These are phyloP conservation scores for Hylaeus anthracinus DNA, from an alignment of 1,140 invertebrate species.

Conservation along the genomic window DNA sequence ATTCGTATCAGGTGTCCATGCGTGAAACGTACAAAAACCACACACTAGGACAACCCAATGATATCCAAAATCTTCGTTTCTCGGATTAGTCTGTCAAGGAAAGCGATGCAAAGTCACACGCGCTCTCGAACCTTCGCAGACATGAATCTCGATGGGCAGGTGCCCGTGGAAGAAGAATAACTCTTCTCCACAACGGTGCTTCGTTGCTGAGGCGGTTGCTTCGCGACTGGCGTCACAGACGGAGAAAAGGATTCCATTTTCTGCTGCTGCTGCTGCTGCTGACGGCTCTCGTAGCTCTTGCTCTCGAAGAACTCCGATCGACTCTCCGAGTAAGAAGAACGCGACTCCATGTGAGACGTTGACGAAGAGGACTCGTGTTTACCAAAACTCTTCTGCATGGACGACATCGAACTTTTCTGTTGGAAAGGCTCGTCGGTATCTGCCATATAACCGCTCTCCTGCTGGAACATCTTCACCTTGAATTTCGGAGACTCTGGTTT, in stretches of 20 bases:
- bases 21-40: not conserved
- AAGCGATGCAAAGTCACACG: slow-evolving; percentile 36
- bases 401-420: slow-evolving; percentile 52
- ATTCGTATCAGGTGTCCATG: not conserved
- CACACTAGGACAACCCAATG: not conserved
- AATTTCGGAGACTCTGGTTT: slow-evolving; percentile 83
- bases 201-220: slow-evolving; percentile 60
- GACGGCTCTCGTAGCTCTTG: slow-evolving; percentile 69
- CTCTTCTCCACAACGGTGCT: slow-evolving; percentile 73
- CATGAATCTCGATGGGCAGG: slow-evolving; percentile 53
- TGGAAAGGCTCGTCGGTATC: slow-evolving; percentile 86
- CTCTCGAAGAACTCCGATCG: slow-evolving; percentile 71
- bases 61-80: not conserved
- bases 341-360: slow-evolving; percentile 68
- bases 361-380: slow-evolving; percentile 72
- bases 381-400: slow-evolving; percentile 64
- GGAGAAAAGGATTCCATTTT: slow-evolving; percentile 55
- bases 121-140: slow-evolving; percentile 76
- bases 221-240: not conserved
- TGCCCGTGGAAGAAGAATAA: slow-evolving; percentile 53
- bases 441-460: slow-evolving; percentile 87
- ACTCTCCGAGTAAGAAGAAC: slow-evolving; percentile 72
- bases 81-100: not conserved
- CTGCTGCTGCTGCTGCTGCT: slow-evolving; percentile 56
- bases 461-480: slow-evolving; percentile 79